A percentile compares a stretch with the other conserved stretches of the same genome.
phyloP scores from a whole-genome alignment of 2,113 vertebrate genomes.

The Galbula dea region DNA sequence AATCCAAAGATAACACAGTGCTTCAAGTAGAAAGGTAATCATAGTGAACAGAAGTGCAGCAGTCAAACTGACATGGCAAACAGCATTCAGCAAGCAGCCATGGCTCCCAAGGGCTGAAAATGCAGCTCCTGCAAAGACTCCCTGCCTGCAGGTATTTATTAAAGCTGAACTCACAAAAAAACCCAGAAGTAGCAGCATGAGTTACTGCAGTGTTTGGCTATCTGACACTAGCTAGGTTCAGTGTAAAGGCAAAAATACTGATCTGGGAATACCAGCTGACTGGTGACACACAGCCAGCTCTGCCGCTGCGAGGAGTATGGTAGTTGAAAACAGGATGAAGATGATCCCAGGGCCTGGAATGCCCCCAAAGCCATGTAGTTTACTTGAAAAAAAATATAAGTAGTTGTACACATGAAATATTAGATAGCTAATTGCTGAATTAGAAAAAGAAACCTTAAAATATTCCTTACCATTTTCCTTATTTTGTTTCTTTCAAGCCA shows the following conservation, averaged over 20 bases:
- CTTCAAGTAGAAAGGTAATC: background rate
- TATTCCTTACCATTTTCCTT: background rate
- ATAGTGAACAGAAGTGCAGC: background rate
- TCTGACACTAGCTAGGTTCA: background rate
- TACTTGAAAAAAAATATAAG: background rate
- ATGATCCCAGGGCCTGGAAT: background rate
- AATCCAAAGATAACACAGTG: background rate
- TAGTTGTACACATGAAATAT: background rate
- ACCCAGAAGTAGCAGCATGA: background rate
- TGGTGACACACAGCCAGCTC: background rate
- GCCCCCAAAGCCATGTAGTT: background rate
- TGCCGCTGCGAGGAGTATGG: background rate
- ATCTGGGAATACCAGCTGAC: background rate
- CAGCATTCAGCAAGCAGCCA: background rate
- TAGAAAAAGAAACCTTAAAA: background rate
- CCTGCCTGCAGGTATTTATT: background rate
- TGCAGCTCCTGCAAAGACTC: background rate
- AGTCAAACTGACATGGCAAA: background rate
- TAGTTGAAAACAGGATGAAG: background rate
- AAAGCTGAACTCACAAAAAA: background rate
- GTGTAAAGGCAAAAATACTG: background rate
- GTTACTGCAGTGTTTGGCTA: background rate
- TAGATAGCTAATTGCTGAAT: background rate
- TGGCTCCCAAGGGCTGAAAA: background rate
- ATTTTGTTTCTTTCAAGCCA: background rate